Conservation (phyloP, 2,888 invertebrate species). For the Allacma fusca region DNA sequence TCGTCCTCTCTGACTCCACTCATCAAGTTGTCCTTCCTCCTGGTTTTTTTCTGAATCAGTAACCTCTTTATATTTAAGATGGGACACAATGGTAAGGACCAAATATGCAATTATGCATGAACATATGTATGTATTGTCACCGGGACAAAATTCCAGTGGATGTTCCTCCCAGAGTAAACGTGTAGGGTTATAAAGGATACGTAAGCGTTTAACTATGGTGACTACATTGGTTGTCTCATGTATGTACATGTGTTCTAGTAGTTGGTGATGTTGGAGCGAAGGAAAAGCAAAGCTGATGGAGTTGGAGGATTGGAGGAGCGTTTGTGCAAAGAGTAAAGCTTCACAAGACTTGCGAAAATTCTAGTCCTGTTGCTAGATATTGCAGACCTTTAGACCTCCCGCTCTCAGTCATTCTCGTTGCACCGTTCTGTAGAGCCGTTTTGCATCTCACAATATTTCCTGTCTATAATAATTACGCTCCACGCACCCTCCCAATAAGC, state of each 20-base stretch:
- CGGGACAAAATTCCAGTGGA: too few species aligned
- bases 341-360: constrained; percentile 42
- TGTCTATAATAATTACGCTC: background rate
- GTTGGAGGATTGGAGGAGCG: constrained; percentile 32
- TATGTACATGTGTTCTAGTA: background rate
- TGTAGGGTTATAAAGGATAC: background rate
- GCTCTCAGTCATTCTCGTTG: constrained; percentile 45
- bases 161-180: background rate
- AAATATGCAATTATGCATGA: too few species aligned
- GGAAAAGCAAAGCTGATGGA: constrained; percentile 25
- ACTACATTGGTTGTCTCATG: background rate
- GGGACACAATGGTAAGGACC: too few species aligned
- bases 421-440: constrained; percentile 26
- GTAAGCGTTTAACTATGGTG: background rate
- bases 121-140: too few species aligned
- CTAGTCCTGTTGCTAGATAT: constrained; percentile 37
- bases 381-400: constrained; percentile 45
- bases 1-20: too few species aligned
- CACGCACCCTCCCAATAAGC: too few species aligned
- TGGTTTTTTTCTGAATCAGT: too few species aligned
- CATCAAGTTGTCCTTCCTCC: too few species aligned
- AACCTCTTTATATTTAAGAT: too few species aligned
- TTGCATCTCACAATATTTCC: background rate
- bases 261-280: constrained; percentile 13
- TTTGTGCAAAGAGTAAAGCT: constrained; percentile 36